Evolutionary conservation across 2,888 invertebrate species (phyloP).

Genomic region (Agrenia bidenticulata): DNA sequence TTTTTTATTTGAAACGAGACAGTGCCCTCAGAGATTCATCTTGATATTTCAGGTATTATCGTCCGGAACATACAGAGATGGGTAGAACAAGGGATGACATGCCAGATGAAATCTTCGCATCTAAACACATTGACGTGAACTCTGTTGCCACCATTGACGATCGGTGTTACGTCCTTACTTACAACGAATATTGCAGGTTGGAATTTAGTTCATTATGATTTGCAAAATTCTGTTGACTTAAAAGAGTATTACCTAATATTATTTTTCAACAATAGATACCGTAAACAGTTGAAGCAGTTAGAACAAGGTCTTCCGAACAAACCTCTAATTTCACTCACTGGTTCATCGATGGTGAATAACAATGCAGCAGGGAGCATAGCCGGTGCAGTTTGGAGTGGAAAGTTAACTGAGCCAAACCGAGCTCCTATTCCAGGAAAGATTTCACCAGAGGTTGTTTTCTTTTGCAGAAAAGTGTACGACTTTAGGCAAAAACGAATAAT

Average conservation of each 20-base stretch:
- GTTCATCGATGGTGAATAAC: conserved; percentile 39
- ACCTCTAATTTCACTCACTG: conserved; percentile 69
- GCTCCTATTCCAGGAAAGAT: conserved; percentile 65
- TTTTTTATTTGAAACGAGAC: background rate
- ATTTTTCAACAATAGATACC: conserved; percentile 67
- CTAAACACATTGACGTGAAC: conserved; percentile 90
- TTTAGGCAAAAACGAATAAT: conserved; percentile 80
- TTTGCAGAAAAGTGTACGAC: conserved; percentile 93
- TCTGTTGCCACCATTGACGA: conserved; percentile 97
- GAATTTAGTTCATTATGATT: too few species aligned
- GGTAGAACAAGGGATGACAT: conserved; percentile 78
- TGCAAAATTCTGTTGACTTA: background rate
- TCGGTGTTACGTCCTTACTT: conserved; percentile 93
- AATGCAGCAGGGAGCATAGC: conserved; percentile 49
- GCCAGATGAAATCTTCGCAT: conserved; percentile 92
- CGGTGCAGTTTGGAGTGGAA: conserved; percentile 48
- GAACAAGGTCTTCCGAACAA: conserved; percentile 73
- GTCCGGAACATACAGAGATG: conserved; percentile 93
- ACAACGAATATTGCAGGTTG: conserved; percentile 94
- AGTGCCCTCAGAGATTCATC: too few species aligned
- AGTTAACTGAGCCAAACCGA: conserved; percentile 22
- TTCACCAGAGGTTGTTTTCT: conserved; percentile 81
- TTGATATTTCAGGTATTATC: conserved; percentile 74
- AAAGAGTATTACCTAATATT: background rate
- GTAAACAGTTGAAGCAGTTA: conserved; percentile 74